Conservation (phyloP, 1,140 invertebrate genomes). For the Zaprionus gabonicus region DNA sequence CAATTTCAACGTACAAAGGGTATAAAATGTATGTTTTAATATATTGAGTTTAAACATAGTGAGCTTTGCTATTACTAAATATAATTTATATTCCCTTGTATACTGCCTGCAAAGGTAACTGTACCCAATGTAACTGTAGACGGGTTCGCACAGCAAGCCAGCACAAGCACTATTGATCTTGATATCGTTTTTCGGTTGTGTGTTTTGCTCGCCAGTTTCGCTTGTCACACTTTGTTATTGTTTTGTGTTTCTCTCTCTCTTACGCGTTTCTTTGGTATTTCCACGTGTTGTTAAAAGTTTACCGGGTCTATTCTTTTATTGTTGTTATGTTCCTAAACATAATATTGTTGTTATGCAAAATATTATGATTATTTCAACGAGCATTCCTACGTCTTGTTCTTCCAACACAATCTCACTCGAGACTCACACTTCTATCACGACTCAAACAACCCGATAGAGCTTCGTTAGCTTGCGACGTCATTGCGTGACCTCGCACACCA, state of each 20-base stretch:
- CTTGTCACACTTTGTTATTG: slow-evolving; percentile 1
- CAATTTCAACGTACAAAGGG: too few relatives aligned
- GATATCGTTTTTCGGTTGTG: slow-evolving; percentile 33
- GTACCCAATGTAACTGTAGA: not conserved
- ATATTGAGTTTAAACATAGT: too few relatives aligned
- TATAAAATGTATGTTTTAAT: too few relatives aligned
- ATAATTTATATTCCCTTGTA: too few relatives aligned
- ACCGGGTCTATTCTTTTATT: not conserved
- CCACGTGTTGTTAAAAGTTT: not conserved
- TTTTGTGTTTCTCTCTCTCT: slow-evolving; percentile 21
- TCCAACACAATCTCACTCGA: not conserved
- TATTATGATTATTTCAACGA: slow-evolving; percentile 11
- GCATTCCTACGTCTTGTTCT: slow-evolving; percentile 4
- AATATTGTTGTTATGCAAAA: not conserved
- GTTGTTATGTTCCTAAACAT: not conserved
- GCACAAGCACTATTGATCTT: slow-evolving; percentile 35
- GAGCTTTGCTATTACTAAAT: too few relatives aligned
- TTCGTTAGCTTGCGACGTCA: slow-evolving; percentile 8
- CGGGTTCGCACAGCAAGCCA: slow-evolving; percentile 24
- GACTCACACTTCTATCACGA: not conserved
- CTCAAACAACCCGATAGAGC: slow-evolving; percentile 22
- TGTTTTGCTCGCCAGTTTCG: slow-evolving; percentile 68
- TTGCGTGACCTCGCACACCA: not conserved
- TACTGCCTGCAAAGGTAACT: not conserved
- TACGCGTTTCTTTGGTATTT: slow-evolving; percentile 6